Conservation (phyloP, 2,113 vertebrate genomes). For the Charina bottae region DNA sequence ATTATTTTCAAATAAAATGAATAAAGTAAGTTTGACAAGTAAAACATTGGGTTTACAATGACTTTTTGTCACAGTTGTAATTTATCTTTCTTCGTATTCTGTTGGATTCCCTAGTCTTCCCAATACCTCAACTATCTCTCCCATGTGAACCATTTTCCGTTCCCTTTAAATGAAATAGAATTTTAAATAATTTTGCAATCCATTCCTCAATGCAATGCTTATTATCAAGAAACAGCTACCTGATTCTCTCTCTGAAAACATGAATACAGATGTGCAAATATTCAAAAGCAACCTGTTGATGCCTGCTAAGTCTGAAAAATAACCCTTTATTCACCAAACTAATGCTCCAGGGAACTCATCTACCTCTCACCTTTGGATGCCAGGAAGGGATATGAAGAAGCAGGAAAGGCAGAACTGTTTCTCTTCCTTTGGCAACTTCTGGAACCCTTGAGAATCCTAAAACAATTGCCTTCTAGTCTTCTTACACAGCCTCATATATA, state of each 20-base stretch:
- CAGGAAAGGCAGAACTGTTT: conserved; percentile 39
- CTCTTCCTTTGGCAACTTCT: conserved; percentile 54
- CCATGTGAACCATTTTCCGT: not conserved
- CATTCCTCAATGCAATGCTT: not conserved
- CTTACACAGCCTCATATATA: conserved; percentile 71
- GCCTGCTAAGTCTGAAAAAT: conserved; percentile 32
- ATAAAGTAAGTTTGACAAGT: not conserved
- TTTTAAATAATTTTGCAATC: conserved; percentile 32
- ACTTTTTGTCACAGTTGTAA: conserved; percentile 32
- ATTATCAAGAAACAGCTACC: not conserved
- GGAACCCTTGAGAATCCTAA: conserved; percentile 63
- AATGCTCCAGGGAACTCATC: not conserved
- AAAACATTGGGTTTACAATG: conserved; percentile 10
- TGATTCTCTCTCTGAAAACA: not conserved
- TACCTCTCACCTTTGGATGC: conserved; percentile 72
- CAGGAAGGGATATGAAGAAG: conserved; percentile 37
- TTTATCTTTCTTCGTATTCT: conserved; percentile 33
- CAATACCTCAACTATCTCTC: not conserved
- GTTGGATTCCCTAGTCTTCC: conserved; percentile 6
- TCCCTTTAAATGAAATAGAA: not conserved
- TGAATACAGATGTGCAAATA: not conserved
- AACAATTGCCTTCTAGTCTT: conserved; percentile 66
- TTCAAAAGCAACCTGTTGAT: conserved; percentile 28
- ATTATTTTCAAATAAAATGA: not conserved
- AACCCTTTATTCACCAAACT: conserved; percentile 4